These are phyloP conservation scores for Steinernema carpocapsae DNA, from an alignment of 2,888 invertebrate genomes.

Conservation along the genomic window DNA sequence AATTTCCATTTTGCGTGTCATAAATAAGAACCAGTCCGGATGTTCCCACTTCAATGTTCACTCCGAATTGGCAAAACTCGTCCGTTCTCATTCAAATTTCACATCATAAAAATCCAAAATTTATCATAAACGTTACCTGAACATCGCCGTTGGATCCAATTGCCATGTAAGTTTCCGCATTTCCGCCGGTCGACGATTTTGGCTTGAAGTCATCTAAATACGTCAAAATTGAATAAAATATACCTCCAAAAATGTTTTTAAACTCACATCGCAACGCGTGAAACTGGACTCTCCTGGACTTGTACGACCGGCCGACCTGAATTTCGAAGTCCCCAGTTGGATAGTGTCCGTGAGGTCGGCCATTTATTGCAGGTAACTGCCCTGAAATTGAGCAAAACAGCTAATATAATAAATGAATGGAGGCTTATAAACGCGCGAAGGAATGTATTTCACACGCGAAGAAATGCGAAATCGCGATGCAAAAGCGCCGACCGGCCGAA, in stretches of 20 bases:
- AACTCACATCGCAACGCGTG: constrained; percentile 58
- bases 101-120: background rate
- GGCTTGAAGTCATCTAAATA: constrained; percentile 66
- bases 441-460: no score
- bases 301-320: constrained; percentile 25
- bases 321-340: constrained; percentile 5
- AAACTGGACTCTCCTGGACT: constrained; percentile 40
- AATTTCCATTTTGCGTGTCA: no score
- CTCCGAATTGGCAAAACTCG: no score
- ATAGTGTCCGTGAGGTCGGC: background rate
- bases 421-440: no score
- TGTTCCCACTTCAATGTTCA: no score
- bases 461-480: no score
- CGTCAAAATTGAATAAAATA: background rate
- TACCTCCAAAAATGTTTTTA: constrained; percentile 21
- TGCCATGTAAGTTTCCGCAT: constrained; percentile 60
- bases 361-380: no score
- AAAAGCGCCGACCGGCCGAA: no score
- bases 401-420: no score
- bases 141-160: constrained; percentile 58
- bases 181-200: constrained; percentile 54
- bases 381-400: background rate
- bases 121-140: constrained; percentile 48
- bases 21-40: no score
- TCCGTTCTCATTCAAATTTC: background rate